Percentiles rank a stretch among this genome's conserved stretches.
Evolutionary conservation across 2,888 invertebrate species (phyloP).

Genomic region (Drosophila atripex): DNA sequence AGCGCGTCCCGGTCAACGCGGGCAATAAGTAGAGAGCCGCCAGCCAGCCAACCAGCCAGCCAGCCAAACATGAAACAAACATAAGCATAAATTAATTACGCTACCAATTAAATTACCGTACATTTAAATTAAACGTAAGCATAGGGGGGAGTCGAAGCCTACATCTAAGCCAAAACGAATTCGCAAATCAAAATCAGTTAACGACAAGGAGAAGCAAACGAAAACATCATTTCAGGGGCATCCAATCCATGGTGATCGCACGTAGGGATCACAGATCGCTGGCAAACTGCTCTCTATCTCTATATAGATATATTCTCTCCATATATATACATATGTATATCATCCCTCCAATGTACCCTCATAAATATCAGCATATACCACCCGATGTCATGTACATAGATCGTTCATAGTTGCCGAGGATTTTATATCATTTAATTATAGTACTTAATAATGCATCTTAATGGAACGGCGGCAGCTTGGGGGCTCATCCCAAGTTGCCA

Average conservation of each 20-base stretch:
- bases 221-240: constrained; percentile 49
- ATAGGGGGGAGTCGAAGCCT: constrained; percentile 76
- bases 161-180: constrained; percentile 67
- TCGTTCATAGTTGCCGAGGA: constrained; percentile 7
- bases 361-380: constrained; percentile 1
- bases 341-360: background rate
- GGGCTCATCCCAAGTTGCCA: background rate
- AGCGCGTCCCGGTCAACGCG: constrained; percentile 80
- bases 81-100: constrained; percentile 75
- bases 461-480: background rate
- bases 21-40: constrained; percentile 70
- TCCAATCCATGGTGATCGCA: constrained; percentile 40
- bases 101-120: constrained; percentile 67
- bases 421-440: constrained; percentile 20
- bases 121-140: constrained; percentile 70
- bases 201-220: constrained; percentile 27
- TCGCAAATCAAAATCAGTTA: constrained; percentile 32
- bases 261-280: constrained; percentile 27
- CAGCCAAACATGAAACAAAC: constrained; percentile 70
- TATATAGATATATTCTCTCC: constrained; percentile 1
- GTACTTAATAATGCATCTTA: constrained; percentile 6
- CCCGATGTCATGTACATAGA: constrained; percentile 31
- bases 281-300: constrained; percentile 9
- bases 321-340: background rate
- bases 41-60: constrained; percentile 54